Evolutionary conservation across 2,888 invertebrate genomes (phyloP), one percentile per base, ranked within the genome.

Genomic region (Sminthurides aquaticus): DNA sequence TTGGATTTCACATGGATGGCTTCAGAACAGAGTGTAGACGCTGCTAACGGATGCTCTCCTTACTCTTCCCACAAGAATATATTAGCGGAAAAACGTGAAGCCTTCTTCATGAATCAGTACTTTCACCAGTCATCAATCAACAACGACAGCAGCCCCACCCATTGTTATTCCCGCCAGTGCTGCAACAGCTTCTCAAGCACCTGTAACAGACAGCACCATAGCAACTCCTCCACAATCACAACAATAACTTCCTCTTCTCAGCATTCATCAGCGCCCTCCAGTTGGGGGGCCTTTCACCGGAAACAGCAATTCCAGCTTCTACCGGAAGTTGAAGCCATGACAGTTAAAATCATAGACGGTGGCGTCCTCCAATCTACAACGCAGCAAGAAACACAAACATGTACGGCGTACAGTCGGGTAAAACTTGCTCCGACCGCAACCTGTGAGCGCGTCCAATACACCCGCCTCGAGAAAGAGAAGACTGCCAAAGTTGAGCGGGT

Each of bases 401-500:
- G n/a, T 5, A 52, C 8, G 8, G 8, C 54, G 8, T 34, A 34
- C 43, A n/a, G 20, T 5, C 8, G 25, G 25, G 11, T 27, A 2
- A 58, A 29, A 22, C 28, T 29, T 5, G 2, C 28, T 20, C 22
- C 20, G 2, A 11, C 58, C 29, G n/a, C 34, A 0, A 34, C 60
- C 2, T 66, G 65, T 54, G 74, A 72, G 26, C 60, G 71, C 8
- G 74, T 72, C 2, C 52, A 68, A 49, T 65, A 69, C 26, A 68
- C 71, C 3, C 49, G 69, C 1, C 57, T 71, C 15, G 74, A 72
- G 57, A 67, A 71, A 3, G 69, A 69, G 29, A 67, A 65, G 34
- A 71, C 66, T n/a, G 71, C 74, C 0, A 67, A 66, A 18, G 67
- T 72, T 28, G 74, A 72, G 59, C 43, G 72, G 48, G 72, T 72